Base-by-base conservation (phyloP, 2,113 vertebrate genomes). In the Nansenia antarctica region DNA sequence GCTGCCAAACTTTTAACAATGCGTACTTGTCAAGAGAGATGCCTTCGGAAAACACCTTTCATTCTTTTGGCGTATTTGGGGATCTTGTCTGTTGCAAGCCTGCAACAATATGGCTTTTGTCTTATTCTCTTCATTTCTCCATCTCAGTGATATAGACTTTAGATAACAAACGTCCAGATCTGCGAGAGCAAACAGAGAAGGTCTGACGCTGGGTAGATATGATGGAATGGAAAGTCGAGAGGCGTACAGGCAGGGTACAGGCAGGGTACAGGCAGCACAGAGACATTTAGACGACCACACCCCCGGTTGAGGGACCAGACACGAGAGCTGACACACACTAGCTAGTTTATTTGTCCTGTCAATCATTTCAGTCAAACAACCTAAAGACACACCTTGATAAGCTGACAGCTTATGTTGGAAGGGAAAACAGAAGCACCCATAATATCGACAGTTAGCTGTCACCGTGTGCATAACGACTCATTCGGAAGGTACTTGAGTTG, bases 61-160 rank as follows among this genome's bases (percentile, higher is more conserved):
- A 77, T 87, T 82, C 79, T 88, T 85, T 75, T 81, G 76, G 87
- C 87, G 80, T 84, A 52, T 67, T 82, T 85, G 67, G 68, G 84
- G 90, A 92, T 86, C 72, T 67, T 64, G 79, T 87, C 85, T 87
- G 81, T 69, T 85, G 86, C 70, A 71, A 77, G 72, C 31, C 9
- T 18, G 67, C 78, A n/a, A 97, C 93, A 96, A 89, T 94, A 78
- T 91, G 69, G 53, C 90, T 90, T 94, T 96, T 95, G 95, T 98
- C 75, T 83, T 60, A 12, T 35, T 59, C 34, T 67, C n/a, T 61
- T 35, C 57, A 59, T 74, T 73, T 72, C 72, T 67, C 72, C 69
- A 80, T 54, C 42, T 80, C 34, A 0, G 9, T 74, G 78, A 89
- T 85, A 62, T 27, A 82, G 76, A 81, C 57, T 42, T 12, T 32